phyloP scores from a whole-genome alignment of 2,888 invertebrate genomes.

The Crepidodera aurea region DNA sequence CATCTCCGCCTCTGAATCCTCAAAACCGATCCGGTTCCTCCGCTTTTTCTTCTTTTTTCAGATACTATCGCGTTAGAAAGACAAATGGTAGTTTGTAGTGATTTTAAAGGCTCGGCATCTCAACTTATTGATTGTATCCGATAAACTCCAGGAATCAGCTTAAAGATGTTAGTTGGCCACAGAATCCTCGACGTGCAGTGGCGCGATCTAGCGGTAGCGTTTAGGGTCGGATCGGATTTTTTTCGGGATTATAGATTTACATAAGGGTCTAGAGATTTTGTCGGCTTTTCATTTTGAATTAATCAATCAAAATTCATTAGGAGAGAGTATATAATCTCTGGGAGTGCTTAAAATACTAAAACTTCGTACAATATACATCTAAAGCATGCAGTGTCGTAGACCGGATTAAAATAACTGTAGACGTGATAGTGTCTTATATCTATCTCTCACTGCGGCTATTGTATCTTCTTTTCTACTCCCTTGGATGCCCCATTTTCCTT shows the following conservation, averaged over 20 bases:
- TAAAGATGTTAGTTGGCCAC: slow-evolving; percentile 23
- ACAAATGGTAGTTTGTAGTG: slow-evolving; percentile 53
- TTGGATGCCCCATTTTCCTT: too few relatives aligned
- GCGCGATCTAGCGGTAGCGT: slow-evolving; percentile 9
- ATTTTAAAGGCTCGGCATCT: slow-evolving; percentile 54
- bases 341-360: too few relatives aligned
- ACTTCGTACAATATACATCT: too few relatives aligned
- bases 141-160: slow-evolving; percentile 44
- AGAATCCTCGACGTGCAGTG: slow-evolving; percentile 19
- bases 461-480: too few relatives aligned
- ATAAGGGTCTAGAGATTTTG: slow-evolving; percentile 15
- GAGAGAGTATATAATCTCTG: background rate
- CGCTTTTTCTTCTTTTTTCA: slow-evolving; percentile 18
- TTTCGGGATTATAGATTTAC: slow-evolving; percentile 31
- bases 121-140: slow-evolving; percentile 54
- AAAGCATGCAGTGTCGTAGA: too few relatives aligned
- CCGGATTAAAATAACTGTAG: too few relatives aligned
- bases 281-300: slow-evolving; percentile 1
- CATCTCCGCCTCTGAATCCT: background rate
- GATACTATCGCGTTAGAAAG: slow-evolving; percentile 55
- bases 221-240: slow-evolving; percentile 13
- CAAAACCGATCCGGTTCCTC: slow-evolving; percentile 10
- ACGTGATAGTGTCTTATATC: too few relatives aligned
- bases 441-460: too few relatives aligned
- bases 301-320: background rate